phyloP scores from a whole-genome alignment of 2,797 vertebrate genomes.

The Astyanax mexicanus region DNA sequence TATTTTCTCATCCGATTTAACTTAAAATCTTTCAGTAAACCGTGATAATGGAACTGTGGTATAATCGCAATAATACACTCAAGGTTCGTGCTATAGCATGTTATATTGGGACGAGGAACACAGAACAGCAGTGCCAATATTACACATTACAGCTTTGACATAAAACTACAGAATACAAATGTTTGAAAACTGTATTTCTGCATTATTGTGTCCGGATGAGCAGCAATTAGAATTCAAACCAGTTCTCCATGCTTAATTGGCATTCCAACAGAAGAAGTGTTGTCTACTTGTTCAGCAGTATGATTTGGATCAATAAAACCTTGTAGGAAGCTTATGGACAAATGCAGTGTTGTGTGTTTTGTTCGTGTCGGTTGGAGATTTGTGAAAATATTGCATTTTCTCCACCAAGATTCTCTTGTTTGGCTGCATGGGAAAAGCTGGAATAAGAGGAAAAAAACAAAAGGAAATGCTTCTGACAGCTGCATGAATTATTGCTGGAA shows the following conservation, averaged over 20 bases:
- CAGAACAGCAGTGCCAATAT: no score
- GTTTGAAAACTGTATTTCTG: neutral
- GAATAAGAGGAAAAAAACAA: slow-evolving; percentile 21
- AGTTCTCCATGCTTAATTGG: slow-evolving; percentile 8
- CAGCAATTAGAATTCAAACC: neutral
- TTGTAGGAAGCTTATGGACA: slow-evolving; percentile 2
- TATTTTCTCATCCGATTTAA: no score
- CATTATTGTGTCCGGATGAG: neutral
- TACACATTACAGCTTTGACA: no score
- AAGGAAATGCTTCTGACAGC: slow-evolving; percentile 27
- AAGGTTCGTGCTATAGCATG: no score
- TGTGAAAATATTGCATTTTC: neutral
- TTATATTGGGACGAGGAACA: no score
- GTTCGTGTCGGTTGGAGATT: slow-evolving; percentile 11
- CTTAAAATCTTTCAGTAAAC: no score
- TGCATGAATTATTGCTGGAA: slow-evolving; percentile 29
- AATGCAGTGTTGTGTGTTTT: slow-evolving; percentile 1
- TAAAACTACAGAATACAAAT: no score
- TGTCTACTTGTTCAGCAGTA: slow-evolving; percentile 11
- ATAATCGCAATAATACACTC: no score
- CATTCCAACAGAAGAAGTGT: slow-evolving; percentile 3
- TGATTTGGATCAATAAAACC: slow-evolving; percentile 22
- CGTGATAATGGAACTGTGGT: no score
- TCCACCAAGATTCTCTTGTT: slow-evolving; percentile 8
- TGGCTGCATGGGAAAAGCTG: slow-evolving; percentile 18